Base-by-base conservation (phyloP, 2,797 vertebrate genomes). In the Moxostoma hubbsi region DNA sequence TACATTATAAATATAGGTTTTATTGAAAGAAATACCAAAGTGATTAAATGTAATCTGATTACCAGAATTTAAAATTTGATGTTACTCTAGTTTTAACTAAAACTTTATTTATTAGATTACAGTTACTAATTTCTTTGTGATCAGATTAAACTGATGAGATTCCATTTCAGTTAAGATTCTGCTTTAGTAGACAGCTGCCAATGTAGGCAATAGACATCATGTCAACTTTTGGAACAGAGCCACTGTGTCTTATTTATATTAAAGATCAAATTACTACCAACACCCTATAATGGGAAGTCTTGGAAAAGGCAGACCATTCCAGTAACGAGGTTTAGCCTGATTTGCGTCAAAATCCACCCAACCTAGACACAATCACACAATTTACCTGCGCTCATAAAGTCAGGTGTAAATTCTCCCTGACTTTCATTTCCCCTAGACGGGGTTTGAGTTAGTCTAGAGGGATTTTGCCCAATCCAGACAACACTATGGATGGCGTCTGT, bases 321-420 rank as follows among this genome's bases (percentile, higher is more conserved):
- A 85, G 89, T 89, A 87, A 87, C 91, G 88, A 93, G 88, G 88
- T 90, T 88, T 87, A 92, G 88, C 91, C 53, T 66, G 73, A 82
- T 59, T 63, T 66, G 58, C 75, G 11, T 63, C 75, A 70, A 70
- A 76, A 72, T 57, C 61, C 75, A 55, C 50, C 62, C 76, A 68
- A 69, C 61, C 58, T 49, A 82, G 72, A 85, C 71, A 77, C 54
- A 70, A 71, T 73, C 86, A 85, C 87, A 86, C 90, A 89, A 92
- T 88, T 86, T 82, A 77, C 70, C 81, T 72, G 54, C 16, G 65
- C 81, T 81, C 82, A 15, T 75, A 91, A 90, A 90, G 91, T 89
- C 89, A 81, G 9, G 85, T 83, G 85, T 81, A 88, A 85, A 88
- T 82, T 70, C 84, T 81, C 78, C 65, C 61, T 46, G 65, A 68